These are phyloP conservation scores for Drosophila pegasa DNA, from an alignment of 2,888 invertebrate genomes.

Conservation along the genomic window DNA sequence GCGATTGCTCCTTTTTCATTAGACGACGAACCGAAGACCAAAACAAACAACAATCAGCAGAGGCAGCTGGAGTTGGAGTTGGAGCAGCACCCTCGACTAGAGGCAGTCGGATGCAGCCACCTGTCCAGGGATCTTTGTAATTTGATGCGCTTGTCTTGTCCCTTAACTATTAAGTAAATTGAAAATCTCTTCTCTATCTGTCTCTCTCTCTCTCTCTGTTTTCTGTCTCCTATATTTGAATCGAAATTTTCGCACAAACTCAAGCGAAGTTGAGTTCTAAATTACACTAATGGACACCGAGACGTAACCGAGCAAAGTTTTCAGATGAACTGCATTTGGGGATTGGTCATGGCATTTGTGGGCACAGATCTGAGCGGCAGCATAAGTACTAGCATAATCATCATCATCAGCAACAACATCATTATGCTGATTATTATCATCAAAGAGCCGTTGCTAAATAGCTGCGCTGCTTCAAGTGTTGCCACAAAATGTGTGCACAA, in stretches of 20 bases:
- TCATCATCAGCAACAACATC: constrained; percentile 4
- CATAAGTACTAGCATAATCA: constrained; percentile 20
- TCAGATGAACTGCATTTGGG: constrained; percentile 70
- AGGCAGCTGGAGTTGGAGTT: constrained; percentile 3
- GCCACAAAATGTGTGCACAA: constrained; percentile 78
- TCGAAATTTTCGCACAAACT: constrained; percentile 30
- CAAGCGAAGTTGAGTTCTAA: constrained; percentile 60
- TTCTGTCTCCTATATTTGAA: constrained; percentile 3
- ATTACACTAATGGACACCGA: constrained; percentile 80
- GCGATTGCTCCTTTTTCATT: constrained; percentile 57
- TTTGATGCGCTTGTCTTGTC: constrained; percentile 66
- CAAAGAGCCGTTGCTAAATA: constrained; percentile 58
- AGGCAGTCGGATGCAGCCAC: constrained; percentile 28
- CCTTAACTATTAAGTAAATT: constrained; percentile 76
- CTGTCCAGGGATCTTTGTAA: constrained; percentile 55
- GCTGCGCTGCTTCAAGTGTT: constrained; percentile 74
- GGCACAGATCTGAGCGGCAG: constrained; percentile 32
- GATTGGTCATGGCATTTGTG: constrained; percentile 52
- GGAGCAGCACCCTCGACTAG: constrained; percentile 26
- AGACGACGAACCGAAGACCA: constrained; percentile 25
- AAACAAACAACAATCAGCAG: constrained; percentile 50
- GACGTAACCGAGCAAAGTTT: constrained; percentile 78
- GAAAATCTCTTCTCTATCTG: constrained; percentile 53
- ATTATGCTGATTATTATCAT: constrained; percentile 17
- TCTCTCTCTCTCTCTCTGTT: constrained; percentile 3